Conservation (phyloP, 2,888 invertebrate genomes). For the Amitus sp. region DNA sequence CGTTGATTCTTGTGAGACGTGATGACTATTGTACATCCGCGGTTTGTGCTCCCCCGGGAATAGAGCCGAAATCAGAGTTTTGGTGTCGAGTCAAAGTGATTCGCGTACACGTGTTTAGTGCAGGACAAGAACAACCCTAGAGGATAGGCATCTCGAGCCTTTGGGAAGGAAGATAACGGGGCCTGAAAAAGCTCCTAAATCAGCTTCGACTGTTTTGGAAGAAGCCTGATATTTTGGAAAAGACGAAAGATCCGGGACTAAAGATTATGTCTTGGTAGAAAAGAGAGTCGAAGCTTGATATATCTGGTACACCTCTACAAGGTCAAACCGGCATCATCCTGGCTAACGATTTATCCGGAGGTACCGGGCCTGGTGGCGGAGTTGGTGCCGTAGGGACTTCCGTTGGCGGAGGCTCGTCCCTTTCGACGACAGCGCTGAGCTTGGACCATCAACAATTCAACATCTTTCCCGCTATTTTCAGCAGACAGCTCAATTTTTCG, state of each 20-base stretch:
- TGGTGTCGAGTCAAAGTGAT: background rate
- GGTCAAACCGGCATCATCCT: constrained; percentile 64
- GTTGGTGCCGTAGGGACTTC: constrained; percentile 87
- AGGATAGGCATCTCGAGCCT: no score
- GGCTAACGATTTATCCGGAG: constrained; percentile 63
- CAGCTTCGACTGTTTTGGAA: background rate
- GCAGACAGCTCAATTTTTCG: constrained; percentile 86
- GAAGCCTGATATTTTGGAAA: background rate
- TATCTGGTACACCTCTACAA: constrained; percentile 45
- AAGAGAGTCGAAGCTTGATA: constrained; percentile 2
- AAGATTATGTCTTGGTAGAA: constrained; percentile 42
- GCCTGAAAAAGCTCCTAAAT: no score
- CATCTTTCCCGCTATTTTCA: constrained; percentile 91
- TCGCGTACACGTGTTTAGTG: no score
- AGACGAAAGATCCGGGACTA: background rate
- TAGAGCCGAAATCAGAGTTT: background rate
- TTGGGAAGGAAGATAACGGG: no score
- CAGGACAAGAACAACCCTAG: no score
- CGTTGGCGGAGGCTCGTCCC: constrained; percentile 62
- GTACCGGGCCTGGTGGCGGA: constrained; percentile 60
- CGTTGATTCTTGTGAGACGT: no score
- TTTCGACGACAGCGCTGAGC: constrained; percentile 70
- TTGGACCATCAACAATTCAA: constrained; percentile 84
- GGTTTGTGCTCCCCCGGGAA: background rate
- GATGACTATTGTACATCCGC: background rate